A percentile compares a stretch with the other conserved stretches of the same genome.
Evolutionary conservation across 2,797 vertebrate species (phyloP).

Genomic region (Typhlichthys eigenmanni): DNA sequence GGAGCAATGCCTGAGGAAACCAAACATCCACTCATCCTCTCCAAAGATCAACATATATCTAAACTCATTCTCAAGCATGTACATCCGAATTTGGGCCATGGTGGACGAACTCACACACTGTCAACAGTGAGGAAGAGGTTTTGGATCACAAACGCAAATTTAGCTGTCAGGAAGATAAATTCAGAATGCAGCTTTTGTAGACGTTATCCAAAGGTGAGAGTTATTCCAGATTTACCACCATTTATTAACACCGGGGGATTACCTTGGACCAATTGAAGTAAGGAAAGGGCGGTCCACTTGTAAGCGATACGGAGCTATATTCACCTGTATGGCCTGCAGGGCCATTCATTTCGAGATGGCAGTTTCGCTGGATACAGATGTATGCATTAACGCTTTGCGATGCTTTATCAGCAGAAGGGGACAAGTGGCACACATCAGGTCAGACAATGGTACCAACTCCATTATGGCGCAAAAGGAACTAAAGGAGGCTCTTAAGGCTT

Average conservation of each 20-base stretch:
- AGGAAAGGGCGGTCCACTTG: neutral
- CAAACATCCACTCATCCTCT: neutral
- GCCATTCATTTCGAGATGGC: neutral
- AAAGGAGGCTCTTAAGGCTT: neutral
- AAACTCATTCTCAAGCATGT: neutral
- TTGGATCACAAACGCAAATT: neutral
- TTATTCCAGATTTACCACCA: neutral
- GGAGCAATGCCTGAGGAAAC: neutral
- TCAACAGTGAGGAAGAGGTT: neutral
- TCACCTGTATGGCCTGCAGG: constrained; percentile 1
- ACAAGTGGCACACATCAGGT: neutral
- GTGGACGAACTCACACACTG: neutral
- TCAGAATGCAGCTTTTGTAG: constrained; percentile 1
- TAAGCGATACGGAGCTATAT: neutral
- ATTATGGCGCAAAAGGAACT: neutral
- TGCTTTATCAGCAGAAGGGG: neutral
- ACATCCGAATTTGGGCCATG: neutral
- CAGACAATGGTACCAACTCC: constrained; percentile 2
- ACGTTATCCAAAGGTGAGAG: neutral
- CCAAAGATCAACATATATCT: constrained; percentile 6
- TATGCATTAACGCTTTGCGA: constrained; percentile 1
- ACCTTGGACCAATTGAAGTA: neutral
- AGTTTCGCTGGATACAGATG: neutral
- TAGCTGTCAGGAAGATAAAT: neutral
- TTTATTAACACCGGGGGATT: constrained; percentile 1